phyloP scores from a whole-genome alignment of 2,888 invertebrate species.

The Periphyllus acericola region DNA sequence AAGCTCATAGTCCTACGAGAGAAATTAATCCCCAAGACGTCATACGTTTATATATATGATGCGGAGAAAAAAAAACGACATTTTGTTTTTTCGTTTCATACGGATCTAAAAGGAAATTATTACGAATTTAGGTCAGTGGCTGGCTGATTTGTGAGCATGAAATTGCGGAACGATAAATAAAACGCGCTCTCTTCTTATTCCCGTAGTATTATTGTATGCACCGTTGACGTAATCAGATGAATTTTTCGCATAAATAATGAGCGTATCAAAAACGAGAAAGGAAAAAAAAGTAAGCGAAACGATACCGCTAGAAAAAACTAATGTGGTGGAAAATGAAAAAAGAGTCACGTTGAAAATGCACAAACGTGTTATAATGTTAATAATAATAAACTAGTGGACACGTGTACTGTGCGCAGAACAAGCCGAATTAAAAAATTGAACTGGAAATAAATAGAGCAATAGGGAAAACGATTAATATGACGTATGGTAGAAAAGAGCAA shows the following conservation, averaged over 20 bases:
- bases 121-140: neutral
- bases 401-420: neutral
- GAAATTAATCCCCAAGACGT: too few relatives aligned
- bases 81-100: too few relatives aligned
- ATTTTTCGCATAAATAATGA: neutral
- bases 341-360: neutral
- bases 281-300: neutral
- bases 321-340: constrained; percentile 19
- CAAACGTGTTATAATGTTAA: too few relatives aligned
- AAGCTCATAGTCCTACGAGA: too few relatives aligned
- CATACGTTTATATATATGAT: too few relatives aligned
- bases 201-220: neutral
- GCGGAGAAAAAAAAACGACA: too few relatives aligned
- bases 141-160: neutral
- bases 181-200: neutral
- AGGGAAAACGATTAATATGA: neutral
- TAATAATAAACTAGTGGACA: too few relatives aligned
- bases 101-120: neutral
- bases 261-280: neutral
- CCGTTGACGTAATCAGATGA: neutral
- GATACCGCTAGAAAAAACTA: constrained; percentile 2
- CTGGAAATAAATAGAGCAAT: neutral
- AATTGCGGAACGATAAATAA: neutral
- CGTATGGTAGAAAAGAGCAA: neutral
- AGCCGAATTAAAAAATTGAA: neutral